Base-by-base conservation (phyloP, 2,797 vertebrate species). In the Lagocephalus sceleratus region DNA sequence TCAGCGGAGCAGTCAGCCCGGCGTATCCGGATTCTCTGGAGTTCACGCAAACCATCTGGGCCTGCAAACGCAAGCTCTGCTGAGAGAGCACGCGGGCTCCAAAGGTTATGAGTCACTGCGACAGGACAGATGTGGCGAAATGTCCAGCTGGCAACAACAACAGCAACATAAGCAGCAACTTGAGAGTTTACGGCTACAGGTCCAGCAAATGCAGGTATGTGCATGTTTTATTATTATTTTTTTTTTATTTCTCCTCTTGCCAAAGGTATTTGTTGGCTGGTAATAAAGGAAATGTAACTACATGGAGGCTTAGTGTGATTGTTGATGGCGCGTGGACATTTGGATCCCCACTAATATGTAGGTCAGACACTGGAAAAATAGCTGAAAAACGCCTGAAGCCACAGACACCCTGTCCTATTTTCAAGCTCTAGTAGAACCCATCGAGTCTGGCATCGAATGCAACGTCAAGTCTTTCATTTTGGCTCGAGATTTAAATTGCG, bases 131-230 rank as follows among this genome's bases (percentile, higher is more conserved):
- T 85, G 86, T 56, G 88, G 90, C 3, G 93, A 95, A 56, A 85
- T 94, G 19, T 86, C 86, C 51, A 89, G 88, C 63, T 98, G 95
- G 93, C 95, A 94, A 15, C 94, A 95, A 50, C 92, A 91, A 26
- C 87, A 88, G 64, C 87, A 89, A 48, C 85, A 90, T 20, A 76
- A 87, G 66, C 87, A 89, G 70, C 94, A 95, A 67, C 87, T 95
- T 66, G 96, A 98, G 38, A 92, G 86, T 70, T 87, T 97, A 67
- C 87, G 87, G 3, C 50, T 96, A 72, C 95, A 95, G 74, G 79
- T 98, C 86, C 94, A 98, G 70, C 95, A 98, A 79, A 94, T 98
- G 91, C 95, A 97, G 94, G 96, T 95, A 88, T 71, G 83, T 16
- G 16, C 9, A 5, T 26, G 25, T 26, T 2, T 26, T 26, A 8